Evolutionary conservation across 1,140 invertebrate species (phyloP).

Genomic region (Tetramorium parvispinum): DNA sequence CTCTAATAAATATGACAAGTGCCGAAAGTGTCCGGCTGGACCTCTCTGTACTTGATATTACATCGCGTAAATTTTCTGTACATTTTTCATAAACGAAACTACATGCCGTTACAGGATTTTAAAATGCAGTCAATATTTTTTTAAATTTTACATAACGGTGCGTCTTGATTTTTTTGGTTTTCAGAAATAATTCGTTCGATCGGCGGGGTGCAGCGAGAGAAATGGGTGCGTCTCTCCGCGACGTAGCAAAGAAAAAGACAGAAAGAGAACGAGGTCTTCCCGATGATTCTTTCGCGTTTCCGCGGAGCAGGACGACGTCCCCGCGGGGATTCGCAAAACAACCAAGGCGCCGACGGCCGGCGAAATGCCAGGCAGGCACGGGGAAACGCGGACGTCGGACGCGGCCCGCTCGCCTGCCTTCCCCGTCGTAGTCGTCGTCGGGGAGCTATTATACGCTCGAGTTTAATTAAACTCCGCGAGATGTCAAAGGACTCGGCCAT

Average conservation of each 20-base stretch:
- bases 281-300: slow-evolving; percentile 40
- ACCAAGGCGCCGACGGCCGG: slow-evolving; percentile 42
- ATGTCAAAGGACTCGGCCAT: slow-evolving; percentile 83
- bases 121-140: too few species aligned
- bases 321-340: slow-evolving; percentile 27
- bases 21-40: too few species aligned
- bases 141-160: too few species aligned
- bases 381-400: slow-evolving; percentile 60
- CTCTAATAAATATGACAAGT: too few species aligned
- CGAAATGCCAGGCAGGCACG: slow-evolving; percentile 59
- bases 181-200: not conserved
- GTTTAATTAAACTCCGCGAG: slow-evolving; percentile 84
- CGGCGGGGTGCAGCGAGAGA: not conserved
- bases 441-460: slow-evolving; percentile 79
- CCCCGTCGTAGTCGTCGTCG: slow-evolving; percentile 68
- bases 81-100: too few species aligned
- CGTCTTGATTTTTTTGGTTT: too few species aligned
- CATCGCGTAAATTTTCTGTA: too few species aligned
- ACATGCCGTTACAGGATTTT: too few species aligned
- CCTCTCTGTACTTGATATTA: too few species aligned
- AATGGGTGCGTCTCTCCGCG: not conserved
- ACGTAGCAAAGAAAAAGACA: not conserved
- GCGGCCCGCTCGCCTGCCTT: slow-evolving; percentile 10
- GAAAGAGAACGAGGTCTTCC: not conserved
- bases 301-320: not conserved